Evolutionary conservation across 2,888 invertebrate species (phyloP), one percentile per base, ranked within the genome.

Genomic region (Mylabris sibirica): DNA sequence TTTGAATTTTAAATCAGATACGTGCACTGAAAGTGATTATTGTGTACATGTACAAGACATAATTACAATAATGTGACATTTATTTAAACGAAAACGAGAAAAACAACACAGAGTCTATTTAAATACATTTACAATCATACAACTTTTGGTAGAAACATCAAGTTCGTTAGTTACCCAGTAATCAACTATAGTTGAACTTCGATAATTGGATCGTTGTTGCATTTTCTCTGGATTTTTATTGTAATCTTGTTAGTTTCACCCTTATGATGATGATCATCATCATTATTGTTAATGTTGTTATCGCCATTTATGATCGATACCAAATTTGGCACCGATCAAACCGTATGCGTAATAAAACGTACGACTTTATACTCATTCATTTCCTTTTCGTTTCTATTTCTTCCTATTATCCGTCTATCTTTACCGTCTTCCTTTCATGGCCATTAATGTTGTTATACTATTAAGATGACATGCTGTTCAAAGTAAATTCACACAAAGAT

Each of bases 311-410:
- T 64, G 72, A 67, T 64, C 70, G 44, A 60, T 68, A 65, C 72
- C 72, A 70, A 73, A 70, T 72, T 73, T 70, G 71, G 73, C 73
- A 70, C 72, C 73, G 73, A 73, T 73, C 72, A 66, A 30, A 61
- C 67, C 67, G 61, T n/a, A 73, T 69, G 69, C 72, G 64, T 69
- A 66, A 65, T 60, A 63, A 63, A 65, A 65, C 41, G 65, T 57
- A 60, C 59, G 35, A 60, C 24, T 49, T 62, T 62, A 38, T 65
- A 35, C 24, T 59, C 59, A 53, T 35, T 64, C 6, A 57, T 17
- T 49, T 22, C 62, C 35, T 59, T 66, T 69, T 14, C 57, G 1
- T 57, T 57, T 57, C 20, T 24, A 24, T 24, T 3, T 53, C 9
- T 57, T 24, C 57, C 6, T 14, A 24, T 57, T 24, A 24, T 57